Evolutionary conservation across 2,888 invertebrate species (phyloP), one percentile per base, ranked within the genome.

Genomic region (Melanostoma scalare): DNA sequence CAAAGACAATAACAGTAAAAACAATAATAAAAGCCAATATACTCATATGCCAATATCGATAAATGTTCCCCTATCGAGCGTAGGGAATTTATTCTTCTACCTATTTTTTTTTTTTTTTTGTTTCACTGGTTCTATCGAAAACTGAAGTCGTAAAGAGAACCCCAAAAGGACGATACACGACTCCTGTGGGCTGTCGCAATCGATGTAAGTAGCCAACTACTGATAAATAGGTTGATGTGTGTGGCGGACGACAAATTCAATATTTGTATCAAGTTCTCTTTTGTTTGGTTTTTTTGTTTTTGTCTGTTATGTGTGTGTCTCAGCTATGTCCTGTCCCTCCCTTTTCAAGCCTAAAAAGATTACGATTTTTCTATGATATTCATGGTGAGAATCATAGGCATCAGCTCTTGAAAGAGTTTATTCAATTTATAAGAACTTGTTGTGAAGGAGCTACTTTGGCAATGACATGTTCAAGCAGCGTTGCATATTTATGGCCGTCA

Each of bases 21-120:
- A 55, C 60, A 42, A 81, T 75, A 81, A 76, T 81, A 76, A 81
- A 72, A 81, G 67, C 71, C 53, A 63, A 63, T 63, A 81, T 75
- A 76, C 53, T 76, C 72, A 68, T 72, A 67, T 81, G 76, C 60
- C 81, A 76, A 76, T 81, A 76, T 58, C 81, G 60, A 81, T 76
- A 76, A 81, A 76, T 72, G 76, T 36, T 67, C 60, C 9, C 53
- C 71, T 50, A 35, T 50, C 38, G 73, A 42, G 46, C 50, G 38
- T 61, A 46, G 53, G 55, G 55, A 67, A 56, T 67, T 50, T 67
- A 67, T 56, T 63, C 48, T 35, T 30, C 10, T 6, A 44, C 42
- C 42, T 42, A 44, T 33, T 31, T 42, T 52, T 31, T 52, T 55
- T 36, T 55, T 38, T 10, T 33, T 20, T 61, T 6, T 48, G 31